Conservation (phyloP, 2,113 vertebrate genomes). For the Chaetodon auriga region DNA sequence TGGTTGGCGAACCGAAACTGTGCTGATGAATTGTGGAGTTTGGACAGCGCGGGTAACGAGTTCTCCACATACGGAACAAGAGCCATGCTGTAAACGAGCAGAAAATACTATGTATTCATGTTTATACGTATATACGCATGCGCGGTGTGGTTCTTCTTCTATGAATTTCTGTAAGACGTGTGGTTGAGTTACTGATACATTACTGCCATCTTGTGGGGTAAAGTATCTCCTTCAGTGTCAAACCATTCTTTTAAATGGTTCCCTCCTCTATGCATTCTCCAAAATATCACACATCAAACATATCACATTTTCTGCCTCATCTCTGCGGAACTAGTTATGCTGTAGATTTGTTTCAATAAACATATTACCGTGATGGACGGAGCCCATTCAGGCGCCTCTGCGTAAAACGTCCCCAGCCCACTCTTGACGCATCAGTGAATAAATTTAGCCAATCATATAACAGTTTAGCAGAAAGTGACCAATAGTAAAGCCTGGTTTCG, state of each 20-base stretch:
- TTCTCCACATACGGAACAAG: constrained; percentile 89
- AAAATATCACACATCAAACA: not conserved
- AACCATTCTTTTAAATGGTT: not conserved
- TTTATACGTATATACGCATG: not conserved
- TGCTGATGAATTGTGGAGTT: constrained; percentile 87
- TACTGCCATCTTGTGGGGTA: constrained; percentile 37
- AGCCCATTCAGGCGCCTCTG: too few relatives aligned
- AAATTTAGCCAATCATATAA: constrained; percentile 32
- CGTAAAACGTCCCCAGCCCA: too few relatives aligned
- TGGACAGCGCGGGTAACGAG: constrained; percentile 80
- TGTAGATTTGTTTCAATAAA: not conserved
- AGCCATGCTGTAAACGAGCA: constrained; percentile 84
- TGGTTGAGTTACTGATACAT: not conserved
- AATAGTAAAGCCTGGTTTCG: constrained; percentile 18
- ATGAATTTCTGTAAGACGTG: accelerated
- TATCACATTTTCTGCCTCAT: not conserved
- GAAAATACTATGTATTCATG: not conserved
- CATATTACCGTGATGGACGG: too few relatives aligned
- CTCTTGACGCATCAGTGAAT: not conserved
- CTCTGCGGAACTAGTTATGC: too few relatives aligned
- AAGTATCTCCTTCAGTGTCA: not conserved
- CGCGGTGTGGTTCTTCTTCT: constrained; percentile 26
- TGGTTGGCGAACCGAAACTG: constrained; percentile 87
- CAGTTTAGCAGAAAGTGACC: not conserved
- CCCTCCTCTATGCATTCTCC: not conserved